Evolutionary conservation across 1,140 invertebrate species (phyloP), one percentile per base, ranked within the genome.

Genomic region (Drosophila malerkotliana): DNA sequence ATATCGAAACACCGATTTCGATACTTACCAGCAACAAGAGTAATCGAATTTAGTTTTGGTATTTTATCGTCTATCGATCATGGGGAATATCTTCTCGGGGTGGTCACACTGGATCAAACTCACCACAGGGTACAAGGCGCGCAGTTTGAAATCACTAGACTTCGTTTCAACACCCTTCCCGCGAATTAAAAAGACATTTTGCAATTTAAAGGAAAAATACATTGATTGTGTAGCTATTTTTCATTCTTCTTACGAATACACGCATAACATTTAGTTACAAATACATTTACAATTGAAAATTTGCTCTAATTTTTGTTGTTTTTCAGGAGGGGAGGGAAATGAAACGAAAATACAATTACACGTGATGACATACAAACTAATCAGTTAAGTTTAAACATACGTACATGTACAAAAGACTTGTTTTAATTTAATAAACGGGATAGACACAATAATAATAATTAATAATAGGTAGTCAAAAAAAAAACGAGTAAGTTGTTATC

Each of bases 231-330:
- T 87, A 87, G 79, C 77, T 78, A 87, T 78, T 78, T 69, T 69
- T 69, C 67, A 60, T 76, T 75, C 56, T 69, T 84, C 82, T 85
- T 85, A 85, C 56, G 77, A 87, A 72, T 87, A 87, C 76, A 87
- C 79, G 75, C 77, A 87, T 87, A 87, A 87, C 82, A 87, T 87
- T 87, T 79, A 87, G 78, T 87, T 87, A 85, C 80, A 84, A 84
- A 85, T 85, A 85, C 82, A 87, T 87, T 78, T 85, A 85, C 82
- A 87, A 87, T 87, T 87, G 79, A 82, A 87, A 87, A 87, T 87
- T 83, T 66, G 53, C 75, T 79, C 82, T 88, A 88, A 79, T 15
- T 21, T 80, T 84, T 58, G 48, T 59, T 51, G 28, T 18, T 49
- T 52, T 14, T 32, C 6, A 12, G 64, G 48, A 37, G 21, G 1